Conservation (phyloP, 2,113 vertebrate species). For the Oncorhynchus gorbuscha region DNA sequence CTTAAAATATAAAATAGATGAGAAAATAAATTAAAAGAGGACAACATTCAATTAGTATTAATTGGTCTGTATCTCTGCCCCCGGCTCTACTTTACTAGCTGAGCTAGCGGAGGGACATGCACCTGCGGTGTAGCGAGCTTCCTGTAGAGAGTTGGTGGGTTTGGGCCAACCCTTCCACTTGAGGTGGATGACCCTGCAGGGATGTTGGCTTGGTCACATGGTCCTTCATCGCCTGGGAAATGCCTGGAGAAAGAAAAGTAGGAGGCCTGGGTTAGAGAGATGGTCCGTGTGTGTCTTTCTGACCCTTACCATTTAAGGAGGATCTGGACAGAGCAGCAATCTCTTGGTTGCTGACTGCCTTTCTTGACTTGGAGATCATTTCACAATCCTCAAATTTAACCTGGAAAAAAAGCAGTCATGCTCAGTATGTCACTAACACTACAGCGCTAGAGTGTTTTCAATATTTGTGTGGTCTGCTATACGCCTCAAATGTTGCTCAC, state of each 20-base stretch:
- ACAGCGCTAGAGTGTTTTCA: neutral
- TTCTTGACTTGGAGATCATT: slow-evolving; percentile 94
- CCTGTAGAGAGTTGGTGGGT: slow-evolving; percentile 88
- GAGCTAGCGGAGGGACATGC: neutral
- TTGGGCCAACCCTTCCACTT: slow-evolving; percentile 99
- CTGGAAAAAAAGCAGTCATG: slow-evolving; percentile 59
- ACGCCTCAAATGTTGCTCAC: no score
- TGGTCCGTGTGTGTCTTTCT: neutral
- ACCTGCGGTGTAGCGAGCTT: slow-evolving; percentile 95
- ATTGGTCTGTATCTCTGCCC: neutral
- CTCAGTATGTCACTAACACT: neutral
- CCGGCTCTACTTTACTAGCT: neutral
- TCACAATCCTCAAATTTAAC: slow-evolving; percentile 95
- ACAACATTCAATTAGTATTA: no score
- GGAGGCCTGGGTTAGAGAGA: no score
- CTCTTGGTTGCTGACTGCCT: slow-evolving; percentile 92
- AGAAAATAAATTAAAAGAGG: no score
- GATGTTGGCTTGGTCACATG: slow-evolving; percentile 97
- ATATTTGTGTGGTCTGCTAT: no score
- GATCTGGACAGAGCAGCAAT: slow-evolving; percentile 96
- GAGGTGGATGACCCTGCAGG: slow-evolving; percentile 96
- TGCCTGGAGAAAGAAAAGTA: slow-evolving; percentile 69
- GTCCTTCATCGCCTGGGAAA: slow-evolving; percentile 96
- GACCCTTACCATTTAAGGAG: slow-evolving; percentile 85
- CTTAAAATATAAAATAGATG: no score